Conservation (phyloP, 2,797 vertebrate genomes). For the Melanotaenia maccullochi region DNA sequence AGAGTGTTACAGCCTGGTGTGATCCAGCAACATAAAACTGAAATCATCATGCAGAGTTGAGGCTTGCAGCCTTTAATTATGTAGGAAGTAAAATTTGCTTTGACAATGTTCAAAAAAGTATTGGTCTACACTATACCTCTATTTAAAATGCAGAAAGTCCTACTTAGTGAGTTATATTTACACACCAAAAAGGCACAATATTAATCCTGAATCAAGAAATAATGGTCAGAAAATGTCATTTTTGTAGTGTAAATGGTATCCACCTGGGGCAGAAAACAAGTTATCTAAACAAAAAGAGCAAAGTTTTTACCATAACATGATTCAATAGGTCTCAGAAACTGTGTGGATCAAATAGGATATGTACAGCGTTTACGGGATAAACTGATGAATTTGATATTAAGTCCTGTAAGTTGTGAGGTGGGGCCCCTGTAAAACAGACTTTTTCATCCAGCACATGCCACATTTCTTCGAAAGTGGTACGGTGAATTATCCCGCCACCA, state of each 20-base stretch:
- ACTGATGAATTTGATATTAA: neutral
- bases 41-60: conserved; percentile 24
- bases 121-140: neutral
- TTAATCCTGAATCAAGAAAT: neutral
- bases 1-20: conserved; percentile 22
- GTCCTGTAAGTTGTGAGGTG: neutral
- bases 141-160: neutral
- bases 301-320: too few relatives aligned
- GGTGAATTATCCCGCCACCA: neutral
- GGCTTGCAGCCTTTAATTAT: conserved; percentile 36
- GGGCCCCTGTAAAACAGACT: neutral
- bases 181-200: neutral
- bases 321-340: too few relatives aligned
- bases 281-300: too few relatives aligned
- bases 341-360: neutral
- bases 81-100: conserved; percentile 20
- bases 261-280: too few relatives aligned
- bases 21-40: conserved; percentile 19
- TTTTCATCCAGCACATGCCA: neutral
- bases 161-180: neutral
- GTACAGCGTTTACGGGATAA: neutral
- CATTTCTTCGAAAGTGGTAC: neutral
- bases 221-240: too few relatives aligned
- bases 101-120: conserved; percentile 1
- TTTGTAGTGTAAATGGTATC: too few relatives aligned